phyloP scores from a whole-genome alignment of 2,797 vertebrate species.

The Adelosebastes latens region DNA sequence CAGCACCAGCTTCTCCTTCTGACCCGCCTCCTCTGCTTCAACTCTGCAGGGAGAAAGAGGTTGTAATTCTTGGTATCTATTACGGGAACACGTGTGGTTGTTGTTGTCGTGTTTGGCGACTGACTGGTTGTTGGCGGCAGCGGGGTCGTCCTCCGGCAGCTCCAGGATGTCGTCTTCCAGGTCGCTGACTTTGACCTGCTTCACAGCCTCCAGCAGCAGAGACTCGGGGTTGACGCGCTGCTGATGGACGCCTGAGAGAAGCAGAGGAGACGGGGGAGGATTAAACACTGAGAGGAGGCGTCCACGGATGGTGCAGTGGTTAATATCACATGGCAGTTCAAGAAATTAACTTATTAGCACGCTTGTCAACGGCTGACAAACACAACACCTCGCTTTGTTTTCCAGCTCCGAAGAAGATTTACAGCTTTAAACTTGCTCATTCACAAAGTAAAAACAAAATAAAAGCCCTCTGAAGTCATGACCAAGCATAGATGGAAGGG shows the following conservation, averaged over 20 bases:
- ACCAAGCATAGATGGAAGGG: background rate
- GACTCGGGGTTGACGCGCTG: slow-evolving; percentile 87
- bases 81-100: rapidly evolving
- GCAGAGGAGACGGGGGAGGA: background rate
- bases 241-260: slow-evolving; percentile 87
- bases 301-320: background rate
- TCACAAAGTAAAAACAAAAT: background rate
- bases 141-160: slow-evolving; percentile 90
- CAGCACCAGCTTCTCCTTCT: slow-evolving; percentile 94
- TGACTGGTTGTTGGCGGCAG: slow-evolving; percentile 81
- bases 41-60: slow-evolving; percentile 59
- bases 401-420: background rate
- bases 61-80: background rate
- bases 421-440: background rate
- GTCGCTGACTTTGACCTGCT: slow-evolving; percentile 96
- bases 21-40: slow-evolving; percentile 90
- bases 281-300: background rate
- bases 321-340: background rate
- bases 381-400: background rate
- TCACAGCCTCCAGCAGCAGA: slow-evolving; percentile 93
- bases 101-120: slow-evolving; percentile 26
- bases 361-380: background rate
- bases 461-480: background rate
- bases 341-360: background rate
- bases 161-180: slow-evolving; percentile 95